Conservation (phyloP, 2,797 vertebrate genomes). For the Argya squamiceps region DNA sequence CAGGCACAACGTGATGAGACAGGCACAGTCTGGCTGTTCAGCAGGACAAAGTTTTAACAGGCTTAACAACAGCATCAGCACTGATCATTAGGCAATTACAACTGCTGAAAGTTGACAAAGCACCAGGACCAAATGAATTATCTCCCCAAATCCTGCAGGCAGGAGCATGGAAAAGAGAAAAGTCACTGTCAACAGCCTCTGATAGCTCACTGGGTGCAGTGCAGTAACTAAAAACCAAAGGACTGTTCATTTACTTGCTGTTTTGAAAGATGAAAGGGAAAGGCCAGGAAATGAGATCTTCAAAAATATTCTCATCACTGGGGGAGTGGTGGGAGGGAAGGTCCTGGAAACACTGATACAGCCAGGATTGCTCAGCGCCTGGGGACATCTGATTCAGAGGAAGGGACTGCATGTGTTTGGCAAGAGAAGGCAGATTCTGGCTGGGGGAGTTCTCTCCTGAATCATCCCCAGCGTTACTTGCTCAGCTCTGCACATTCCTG, state of each 20-base stretch:
- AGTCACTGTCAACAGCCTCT: constrained; percentile 18
- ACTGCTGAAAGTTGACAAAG: constrained; percentile 56
- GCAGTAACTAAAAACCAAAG: constrained; percentile 45
- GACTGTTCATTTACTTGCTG: constrained; percentile 34
- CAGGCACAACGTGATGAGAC: constrained; percentile 1
- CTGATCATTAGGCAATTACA: constrained; percentile 66
- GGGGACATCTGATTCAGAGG: constrained; percentile 61
- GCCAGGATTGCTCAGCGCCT: constrained; percentile 63
- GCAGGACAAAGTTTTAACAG: constrained; percentile 64
- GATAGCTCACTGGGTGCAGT: constrained; percentile 43
- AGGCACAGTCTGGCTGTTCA: constrained; percentile 1
- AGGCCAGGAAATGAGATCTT: constrained; percentile 57
- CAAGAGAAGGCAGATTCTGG: background rate
- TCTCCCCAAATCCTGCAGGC: constrained; percentile 40
- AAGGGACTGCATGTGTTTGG: background rate
- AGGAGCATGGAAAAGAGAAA: constrained; percentile 26
- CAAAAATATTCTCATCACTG: constrained; percentile 64
- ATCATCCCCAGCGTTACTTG: background rate
- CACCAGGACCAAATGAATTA: constrained; percentile 61
- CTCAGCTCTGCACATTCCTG: background rate
- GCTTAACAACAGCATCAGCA: constrained; percentile 56
- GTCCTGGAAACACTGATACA: constrained; percentile 58
- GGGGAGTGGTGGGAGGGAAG: constrained; percentile 58
- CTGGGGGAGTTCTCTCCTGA: background rate
- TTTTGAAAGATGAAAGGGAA: constrained; percentile 54